Conservation (phyloP, 2,888 invertebrate species). For the Cheiracanthium punctorium region DNA sequence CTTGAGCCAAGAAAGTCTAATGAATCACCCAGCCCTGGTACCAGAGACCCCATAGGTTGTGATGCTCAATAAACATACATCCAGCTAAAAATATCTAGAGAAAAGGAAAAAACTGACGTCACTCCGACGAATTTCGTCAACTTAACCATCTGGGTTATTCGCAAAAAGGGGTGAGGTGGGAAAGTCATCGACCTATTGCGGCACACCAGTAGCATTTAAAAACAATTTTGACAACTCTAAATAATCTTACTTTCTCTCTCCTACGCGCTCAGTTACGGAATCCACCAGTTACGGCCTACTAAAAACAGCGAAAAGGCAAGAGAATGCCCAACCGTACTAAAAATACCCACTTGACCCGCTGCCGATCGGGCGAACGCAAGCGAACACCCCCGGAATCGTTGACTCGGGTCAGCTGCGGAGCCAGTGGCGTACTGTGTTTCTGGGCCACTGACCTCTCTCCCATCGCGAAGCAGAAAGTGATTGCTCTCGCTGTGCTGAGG, state of each 20-base stretch:
- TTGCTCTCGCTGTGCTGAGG: too few relatives aligned
- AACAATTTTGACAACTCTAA: neutral
- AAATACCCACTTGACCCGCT: neutral
- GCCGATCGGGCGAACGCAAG: neutral
- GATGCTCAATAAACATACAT: too few relatives aligned
- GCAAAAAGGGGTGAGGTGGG: too few relatives aligned
- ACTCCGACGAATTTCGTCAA: too few relatives aligned
- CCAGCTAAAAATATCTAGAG: too few relatives aligned
- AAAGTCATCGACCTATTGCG: neutral
- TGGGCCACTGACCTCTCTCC: constrained; percentile 62
- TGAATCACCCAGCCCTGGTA: too few relatives aligned
- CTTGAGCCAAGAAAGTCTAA: too few relatives aligned
- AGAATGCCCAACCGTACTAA: neutral
- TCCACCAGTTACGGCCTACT: neutral
- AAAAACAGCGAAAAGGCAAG: neutral
- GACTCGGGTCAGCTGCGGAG: constrained; percentile 5
- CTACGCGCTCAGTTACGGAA: neutral
- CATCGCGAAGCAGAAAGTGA: constrained; percentile 20
- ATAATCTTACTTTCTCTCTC: neutral
- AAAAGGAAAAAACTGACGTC: too few relatives aligned
- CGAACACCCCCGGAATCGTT: neutral
- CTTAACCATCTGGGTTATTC: too few relatives aligned
- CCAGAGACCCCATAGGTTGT: too few relatives aligned
- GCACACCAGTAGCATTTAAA: neutral
- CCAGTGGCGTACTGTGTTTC: constrained; percentile 60